A percentile compares a stretch with the other conserved stretches of the same genome.
phyloP scores from a whole-genome alignment of 2,888 invertebrate species.

The Eupithecia exiguata region DNA sequence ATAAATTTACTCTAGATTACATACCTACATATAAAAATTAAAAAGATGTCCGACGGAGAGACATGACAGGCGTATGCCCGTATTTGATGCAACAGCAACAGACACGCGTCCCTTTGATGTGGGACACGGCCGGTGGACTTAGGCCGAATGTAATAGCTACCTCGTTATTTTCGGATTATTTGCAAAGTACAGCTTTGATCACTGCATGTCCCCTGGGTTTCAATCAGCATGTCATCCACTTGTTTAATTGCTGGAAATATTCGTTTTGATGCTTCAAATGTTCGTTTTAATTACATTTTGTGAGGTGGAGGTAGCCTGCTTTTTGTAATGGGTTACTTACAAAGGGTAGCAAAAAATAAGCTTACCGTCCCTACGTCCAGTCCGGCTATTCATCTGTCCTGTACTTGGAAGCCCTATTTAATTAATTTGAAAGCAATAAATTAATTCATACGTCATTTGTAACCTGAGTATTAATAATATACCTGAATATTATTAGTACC shows the following conservation, averaged over 20 bases:
- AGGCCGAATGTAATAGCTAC: constrained; percentile 79
- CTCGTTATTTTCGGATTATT: constrained; percentile 84
- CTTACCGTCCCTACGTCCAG: background rate
- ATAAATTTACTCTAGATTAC: background rate
- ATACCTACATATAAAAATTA: too few species aligned
- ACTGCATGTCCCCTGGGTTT: constrained; percentile 35
- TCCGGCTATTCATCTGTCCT: background rate
- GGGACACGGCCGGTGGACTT: constrained; percentile 65
- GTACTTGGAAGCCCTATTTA: background rate
- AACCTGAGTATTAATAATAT: too few species aligned
- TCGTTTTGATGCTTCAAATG: constrained; percentile 48
- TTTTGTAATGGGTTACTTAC: background rate
- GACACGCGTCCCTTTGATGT: constrained; percentile 70
- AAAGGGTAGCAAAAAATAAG: background rate
- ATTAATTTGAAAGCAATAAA: background rate
- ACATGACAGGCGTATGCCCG: background rate
- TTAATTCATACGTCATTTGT: background rate
- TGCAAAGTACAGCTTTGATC: constrained; percentile 57
- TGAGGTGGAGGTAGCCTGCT: background rate
- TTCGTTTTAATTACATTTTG: constrained; percentile 47
- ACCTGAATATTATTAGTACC: too few species aligned
- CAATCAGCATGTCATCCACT: constrained; percentile 40
- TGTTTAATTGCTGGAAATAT: constrained; percentile 63
- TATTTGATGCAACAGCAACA: constrained; percentile 52
- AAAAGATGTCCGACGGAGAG: background rate